Evolutionary conservation across 2,113 vertebrate species (phyloP).

Genomic region (Bubalus kerabau): DNA sequence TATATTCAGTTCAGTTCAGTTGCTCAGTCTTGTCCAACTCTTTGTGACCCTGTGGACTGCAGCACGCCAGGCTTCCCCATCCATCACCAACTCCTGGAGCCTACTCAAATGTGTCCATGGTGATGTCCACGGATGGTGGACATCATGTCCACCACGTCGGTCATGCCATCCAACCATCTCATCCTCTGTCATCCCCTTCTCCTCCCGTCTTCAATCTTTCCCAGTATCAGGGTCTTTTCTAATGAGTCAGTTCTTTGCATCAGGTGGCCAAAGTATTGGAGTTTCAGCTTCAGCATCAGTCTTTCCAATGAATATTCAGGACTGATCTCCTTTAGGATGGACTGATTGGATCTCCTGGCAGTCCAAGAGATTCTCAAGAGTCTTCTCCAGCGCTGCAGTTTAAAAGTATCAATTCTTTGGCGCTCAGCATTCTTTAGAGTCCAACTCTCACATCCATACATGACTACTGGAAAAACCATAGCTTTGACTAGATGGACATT

Average conservation of each 20-base stretch:
- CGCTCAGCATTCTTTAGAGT: fast-evolving
- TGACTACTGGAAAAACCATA: not conserved
- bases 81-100: not conserved
- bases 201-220: not conserved
- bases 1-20: not conserved
- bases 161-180: not conserved
- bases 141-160: fast-evolving
- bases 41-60: not conserved
- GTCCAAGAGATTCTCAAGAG: not conserved
- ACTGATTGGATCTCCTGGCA: not conserved
- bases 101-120: not conserved
- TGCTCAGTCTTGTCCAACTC: not conserved
- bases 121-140: not conserved
- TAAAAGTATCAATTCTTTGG: not conserved
- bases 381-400: not conserved
- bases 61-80: not conserved
- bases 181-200: not conserved
- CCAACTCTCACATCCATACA: not conserved
- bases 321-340: not conserved
- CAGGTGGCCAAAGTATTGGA: not conserved
- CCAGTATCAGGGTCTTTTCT: not conserved
- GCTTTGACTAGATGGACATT: not conserved
- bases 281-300: not conserved
- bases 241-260: not conserved
- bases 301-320: not conserved